Percentiles rank a stretch among this genome's conserved stretches.
Conservation (phyloP, 2,888 invertebrate genomes). For the Osmoderma eremita region DNA sequence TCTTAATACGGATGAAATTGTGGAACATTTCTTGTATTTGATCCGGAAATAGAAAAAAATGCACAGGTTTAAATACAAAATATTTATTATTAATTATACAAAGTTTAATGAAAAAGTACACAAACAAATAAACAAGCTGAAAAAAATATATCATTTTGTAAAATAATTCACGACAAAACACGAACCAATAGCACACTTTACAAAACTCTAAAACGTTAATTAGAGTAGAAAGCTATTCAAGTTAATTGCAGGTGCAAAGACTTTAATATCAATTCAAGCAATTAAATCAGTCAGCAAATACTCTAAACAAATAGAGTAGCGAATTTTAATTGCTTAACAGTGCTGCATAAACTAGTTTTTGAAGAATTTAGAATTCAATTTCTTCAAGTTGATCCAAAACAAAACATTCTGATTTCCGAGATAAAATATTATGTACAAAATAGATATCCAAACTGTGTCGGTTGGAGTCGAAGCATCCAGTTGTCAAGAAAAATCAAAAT, state of each 20-base stretch:
- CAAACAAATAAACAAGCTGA: not conserved
- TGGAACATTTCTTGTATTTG: no score
- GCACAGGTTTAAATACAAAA: not conserved
- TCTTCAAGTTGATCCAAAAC: not conserved
- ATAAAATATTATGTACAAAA: slow-evolving; percentile 63
- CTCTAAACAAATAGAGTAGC: slow-evolving; percentile 20
- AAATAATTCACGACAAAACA: not conserved
- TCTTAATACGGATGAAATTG: no score
- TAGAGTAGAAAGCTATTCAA: slow-evolving; percentile 26
- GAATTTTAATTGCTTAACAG: slow-evolving; percentile 3
- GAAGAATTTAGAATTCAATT: slow-evolving; percentile 14
- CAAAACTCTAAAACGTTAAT: slow-evolving; percentile 16
- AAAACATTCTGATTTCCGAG: slow-evolving; percentile 54
- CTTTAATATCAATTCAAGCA: slow-evolving; percentile 1
- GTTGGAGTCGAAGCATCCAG: slow-evolving; percentile 62
- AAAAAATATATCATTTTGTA: not conserved
- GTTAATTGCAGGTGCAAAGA: not conserved
- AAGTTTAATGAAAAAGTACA: not conserved
- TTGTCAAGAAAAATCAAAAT: slow-evolving; percentile 67
- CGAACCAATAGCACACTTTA: slow-evolving; percentile 14
- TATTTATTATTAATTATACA: not conserved
- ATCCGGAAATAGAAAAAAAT: no score
- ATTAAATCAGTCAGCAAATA: slow-evolving; percentile 3
- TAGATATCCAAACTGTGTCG: slow-evolving; percentile 63
- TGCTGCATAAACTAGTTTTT: slow-evolving; percentile 7